Percentiles rank a stretch among this genome's conserved stretches.
phyloP scores from a whole-genome alignment of 2,888 invertebrate genomes.

The Caenorhabditis imperialis region DNA sequence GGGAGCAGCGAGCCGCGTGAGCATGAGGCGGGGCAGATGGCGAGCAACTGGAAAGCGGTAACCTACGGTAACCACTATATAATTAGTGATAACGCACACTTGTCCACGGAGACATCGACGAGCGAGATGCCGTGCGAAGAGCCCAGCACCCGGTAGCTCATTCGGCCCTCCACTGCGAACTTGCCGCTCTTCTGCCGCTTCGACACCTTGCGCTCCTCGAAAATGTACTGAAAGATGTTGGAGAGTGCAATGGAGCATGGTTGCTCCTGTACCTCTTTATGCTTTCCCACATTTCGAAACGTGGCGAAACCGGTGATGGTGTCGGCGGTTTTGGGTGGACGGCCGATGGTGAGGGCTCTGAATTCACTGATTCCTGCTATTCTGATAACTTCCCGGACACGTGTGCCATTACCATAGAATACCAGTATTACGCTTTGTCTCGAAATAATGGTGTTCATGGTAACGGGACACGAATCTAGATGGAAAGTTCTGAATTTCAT shows the following conservation, averaged over 20 bases:
- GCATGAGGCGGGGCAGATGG: conserved; percentile 65
- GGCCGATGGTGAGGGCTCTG: conserved; percentile 58
- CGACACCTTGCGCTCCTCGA: conserved; percentile 54
- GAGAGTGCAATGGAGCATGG: not conserved
- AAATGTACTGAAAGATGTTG: conserved; percentile 58
- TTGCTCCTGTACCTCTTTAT: conserved; percentile 45
- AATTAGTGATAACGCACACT: conserved; percentile 55
- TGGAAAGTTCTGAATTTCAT: no score
- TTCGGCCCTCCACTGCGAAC: conserved; percentile 61
- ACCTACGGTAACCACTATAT: no score
- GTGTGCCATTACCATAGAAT: no score
- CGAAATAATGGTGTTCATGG: no score
- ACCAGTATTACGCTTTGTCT: no score
- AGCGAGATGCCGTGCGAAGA: conserved; percentile 55
- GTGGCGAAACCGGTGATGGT: conserved; percentile 58
- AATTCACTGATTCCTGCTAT: no score
- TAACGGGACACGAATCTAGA: no score
- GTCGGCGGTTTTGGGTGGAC: conserved; percentile 46
- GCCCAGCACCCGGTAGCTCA: conserved; percentile 58
- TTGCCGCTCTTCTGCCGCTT: conserved; percentile 63
- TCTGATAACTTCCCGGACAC: no score
- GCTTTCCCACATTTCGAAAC: conserved; percentile 57
- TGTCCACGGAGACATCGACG: conserved; percentile 58
- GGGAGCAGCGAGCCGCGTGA: conserved; percentile 57
- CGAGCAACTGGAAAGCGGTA: conserved; percentile 55